Base-by-base conservation (phyloP, 2,797 vertebrate genomes). In the Tokudaia muenninki region DNA sequence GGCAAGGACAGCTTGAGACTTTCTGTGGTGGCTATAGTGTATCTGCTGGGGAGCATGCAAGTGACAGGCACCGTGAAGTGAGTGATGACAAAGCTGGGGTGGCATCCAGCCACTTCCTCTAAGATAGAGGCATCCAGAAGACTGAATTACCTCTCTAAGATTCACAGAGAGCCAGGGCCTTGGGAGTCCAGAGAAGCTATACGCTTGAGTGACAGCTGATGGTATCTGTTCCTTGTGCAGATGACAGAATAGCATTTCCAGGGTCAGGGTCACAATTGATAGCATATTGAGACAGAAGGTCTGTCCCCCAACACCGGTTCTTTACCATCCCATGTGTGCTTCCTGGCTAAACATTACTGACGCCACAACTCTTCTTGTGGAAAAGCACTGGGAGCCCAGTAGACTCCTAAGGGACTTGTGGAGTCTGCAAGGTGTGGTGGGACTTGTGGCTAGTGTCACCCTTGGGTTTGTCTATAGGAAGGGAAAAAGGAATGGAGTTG, bases 231-330 rank as follows among this genome's bases (percentile, higher is more conserved):
- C 50, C 31, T 50, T 6, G 55, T 41, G 44, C 31, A 44, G 72
- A 61, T 41, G 50, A 47, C 3, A 24, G 44, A 63, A 37, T 10
- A 34, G 78, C 31, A 19, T 29, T 44, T 83, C 7, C 2, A 19
- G 65, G 13, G 0, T 0, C 4, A 16, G 47, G 11, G 0, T 0
- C 90, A n/a, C 10, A 0, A 6, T 0, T 22, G 41, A 0, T 50
- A 6, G 19, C n/a, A 29, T 41, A 12, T 22, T 74, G 57, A 79
- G 47, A 29, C 44, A 1, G 21, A 10, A 57, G 13, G 26, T 61
- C 75, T 34, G 37, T n/a, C 34, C 77, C 81, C 26, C n/a, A 14
- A 31, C 8, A 16, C 67, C 5, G 19, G 29, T 34, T 72, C 11
- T 19, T 11, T 3, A 2, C 59, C 57, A 9, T 44, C 59, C n/a